These are phyloP conservation scores for Acrobasis consociella DNA, from an alignment of 2,888 invertebrate genomes.

Conservation along the genomic window DNA sequence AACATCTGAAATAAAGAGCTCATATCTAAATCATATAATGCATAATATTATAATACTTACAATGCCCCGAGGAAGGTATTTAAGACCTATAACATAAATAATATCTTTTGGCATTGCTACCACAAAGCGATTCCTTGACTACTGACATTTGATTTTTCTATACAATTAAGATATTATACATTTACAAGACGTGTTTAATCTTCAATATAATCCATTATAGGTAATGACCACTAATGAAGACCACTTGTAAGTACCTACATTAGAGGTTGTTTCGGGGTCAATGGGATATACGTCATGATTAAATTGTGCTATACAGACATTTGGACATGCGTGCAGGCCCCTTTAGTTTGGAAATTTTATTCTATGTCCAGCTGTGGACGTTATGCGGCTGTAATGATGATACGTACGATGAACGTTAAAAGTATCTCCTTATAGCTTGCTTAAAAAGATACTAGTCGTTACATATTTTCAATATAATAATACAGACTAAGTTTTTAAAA, in stretches of 20 bases:
- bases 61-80: neutral
- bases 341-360: too few relatives aligned
- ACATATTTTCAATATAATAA: too few relatives aligned
- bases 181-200: slow-evolving; percentile 8
- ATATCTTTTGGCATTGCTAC: neutral
- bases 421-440: too few relatives aligned
- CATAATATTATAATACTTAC: neutral
- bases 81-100: slow-evolving; percentile 7
- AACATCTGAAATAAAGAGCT: neutral
- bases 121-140: slow-evolving; percentile 17
- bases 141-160: slow-evolving; percentile 21
- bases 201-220: neutral
- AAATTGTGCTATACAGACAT: too few relatives aligned
- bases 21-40: slow-evolving; percentile 1
- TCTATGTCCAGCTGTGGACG: too few relatives aligned
- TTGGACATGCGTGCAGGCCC: too few relatives aligned
- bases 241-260: neutral
- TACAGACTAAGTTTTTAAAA: too few relatives aligned
- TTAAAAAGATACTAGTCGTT: too few relatives aligned
- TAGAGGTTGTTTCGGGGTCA: slow-evolving; percentile 1
- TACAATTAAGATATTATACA: slow-evolving; percentile 12
- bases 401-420: too few relatives aligned
- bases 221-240: slow-evolving; percentile 10
- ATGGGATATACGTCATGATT: too few relatives aligned
- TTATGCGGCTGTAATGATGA: too few relatives aligned